Percentiles rank a stretch among this genome's conserved stretches.
Conservation (phyloP, 2,797 vertebrate genomes). For the Myiotriccus ornatus region DNA sequence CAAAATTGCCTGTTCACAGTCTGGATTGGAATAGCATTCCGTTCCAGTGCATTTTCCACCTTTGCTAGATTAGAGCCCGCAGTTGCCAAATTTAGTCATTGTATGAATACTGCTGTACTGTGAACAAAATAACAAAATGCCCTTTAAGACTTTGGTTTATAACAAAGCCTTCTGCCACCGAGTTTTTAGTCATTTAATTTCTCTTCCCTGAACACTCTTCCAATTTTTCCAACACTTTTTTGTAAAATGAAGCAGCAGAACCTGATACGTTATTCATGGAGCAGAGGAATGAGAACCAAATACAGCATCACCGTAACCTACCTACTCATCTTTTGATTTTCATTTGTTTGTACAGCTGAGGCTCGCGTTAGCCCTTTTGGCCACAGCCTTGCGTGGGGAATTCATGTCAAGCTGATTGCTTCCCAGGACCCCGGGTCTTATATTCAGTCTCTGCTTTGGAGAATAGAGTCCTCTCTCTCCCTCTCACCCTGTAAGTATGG, state of each 20-base stretch:
- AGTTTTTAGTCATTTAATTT: neutral
- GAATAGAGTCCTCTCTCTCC: slow-evolving; percentile 70
- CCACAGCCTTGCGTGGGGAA: slow-evolving; percentile 30
- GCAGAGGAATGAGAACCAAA: neutral
- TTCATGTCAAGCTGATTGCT: slow-evolving; percentile 54
- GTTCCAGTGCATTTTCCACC: neutral
- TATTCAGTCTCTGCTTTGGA: slow-evolving; percentile 45
- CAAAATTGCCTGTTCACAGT: neutral
- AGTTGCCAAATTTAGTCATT: neutral
- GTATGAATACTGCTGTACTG: neutral
- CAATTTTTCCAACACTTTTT: neutral
- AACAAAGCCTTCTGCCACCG: neutral
- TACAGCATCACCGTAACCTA: neutral
- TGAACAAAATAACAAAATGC: neutral
- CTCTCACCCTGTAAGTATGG: slow-evolving; percentile 59
- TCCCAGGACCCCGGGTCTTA: slow-evolving; percentile 17
- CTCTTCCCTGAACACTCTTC: neutral
- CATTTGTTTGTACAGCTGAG: slow-evolving; percentile 58
- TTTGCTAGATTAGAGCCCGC: neutral
- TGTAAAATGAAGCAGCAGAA: neutral
- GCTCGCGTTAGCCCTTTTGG: slow-evolving; percentile 6
- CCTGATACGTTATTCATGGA: neutral
- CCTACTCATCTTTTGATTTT: slow-evolving; percentile 53
- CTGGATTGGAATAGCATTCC: neutral
- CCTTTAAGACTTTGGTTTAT: neutral